Percentiles rank a stretch among this genome's conserved stretches.
phyloP scores from a whole-genome alignment of 2,113 vertebrate genomes.

The Cynoglossus semilaevis region DNA sequence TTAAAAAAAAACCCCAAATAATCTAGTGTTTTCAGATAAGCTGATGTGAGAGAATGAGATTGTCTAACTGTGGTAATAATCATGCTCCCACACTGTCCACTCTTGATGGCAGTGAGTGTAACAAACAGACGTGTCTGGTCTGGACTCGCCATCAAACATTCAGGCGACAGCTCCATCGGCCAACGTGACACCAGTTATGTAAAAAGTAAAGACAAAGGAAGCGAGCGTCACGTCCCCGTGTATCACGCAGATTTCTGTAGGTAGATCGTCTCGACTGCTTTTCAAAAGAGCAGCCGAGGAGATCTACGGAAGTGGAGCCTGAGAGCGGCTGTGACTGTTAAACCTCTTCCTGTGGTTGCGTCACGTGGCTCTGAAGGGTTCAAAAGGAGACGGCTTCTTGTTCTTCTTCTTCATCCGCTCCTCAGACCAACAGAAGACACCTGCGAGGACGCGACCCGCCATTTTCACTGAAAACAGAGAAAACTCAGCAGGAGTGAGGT shows the following conservation, averaged over 20 bases:
- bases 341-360: constrained; percentile 82
- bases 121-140: too few species aligned
- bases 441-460: constrained; percentile 28
- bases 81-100: too few species aligned
- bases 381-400: constrained; percentile 73
- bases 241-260: neutral
- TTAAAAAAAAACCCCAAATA: too few species aligned
- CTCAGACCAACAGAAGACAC: constrained; percentile 58
- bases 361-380: constrained; percentile 74
- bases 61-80: too few species aligned
- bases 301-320: constrained; percentile 51
- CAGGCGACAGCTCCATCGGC: too few species aligned
- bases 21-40: too few species aligned
- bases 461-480: constrained; percentile 7
- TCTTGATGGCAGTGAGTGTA: too few species aligned
- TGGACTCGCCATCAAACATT: too few species aligned
- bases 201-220: too few species aligned
- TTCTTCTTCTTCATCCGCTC: constrained; percentile 68
- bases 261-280: constrained; percentile 4
- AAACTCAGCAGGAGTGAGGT: constrained; percentile 33
- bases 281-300: constrained; percentile 5
- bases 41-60: too few species aligned
- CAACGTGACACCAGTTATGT: too few species aligned
- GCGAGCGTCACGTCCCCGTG: too few species aligned
- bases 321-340: constrained; percentile 75